A percentile compares a stretch with the other conserved stretches of the same genome.
phyloP scores from a whole-genome alignment of 1,140 invertebrate species.

The Streblospio benedicti region DNA sequence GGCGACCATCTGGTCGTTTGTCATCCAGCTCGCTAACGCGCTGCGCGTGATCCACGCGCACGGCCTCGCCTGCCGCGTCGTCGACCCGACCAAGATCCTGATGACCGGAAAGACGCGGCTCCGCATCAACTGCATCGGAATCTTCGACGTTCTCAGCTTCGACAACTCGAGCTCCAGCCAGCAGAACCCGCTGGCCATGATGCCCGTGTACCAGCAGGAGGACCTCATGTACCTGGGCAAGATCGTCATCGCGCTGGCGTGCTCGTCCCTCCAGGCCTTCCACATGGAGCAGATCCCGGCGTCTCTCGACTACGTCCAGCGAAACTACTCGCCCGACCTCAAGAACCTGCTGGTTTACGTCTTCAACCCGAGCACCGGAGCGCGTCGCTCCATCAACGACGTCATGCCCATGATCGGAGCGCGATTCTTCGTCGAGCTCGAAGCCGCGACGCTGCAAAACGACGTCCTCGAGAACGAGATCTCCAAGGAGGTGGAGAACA shows the following conservation, averaged over 20 bases:
- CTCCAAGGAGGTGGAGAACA: constrained; percentile 88
- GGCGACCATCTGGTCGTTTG: constrained; percentile 85
- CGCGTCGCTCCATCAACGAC: constrained; percentile 82
- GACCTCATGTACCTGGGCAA: constrained; percentile 86
- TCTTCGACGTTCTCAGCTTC: constrained; percentile 75
- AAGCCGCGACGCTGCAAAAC: constrained; percentile 73
- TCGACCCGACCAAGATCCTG: constrained; percentile 88
- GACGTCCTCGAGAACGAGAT: constrained; percentile 86
- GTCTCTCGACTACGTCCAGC: constrained; percentile 77
- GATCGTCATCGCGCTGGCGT: constrained; percentile 79
- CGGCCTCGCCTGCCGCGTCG: constrained; percentile 57
- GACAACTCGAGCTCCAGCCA: constrained; percentile 63
- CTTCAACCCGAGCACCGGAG: constrained; percentile 3
- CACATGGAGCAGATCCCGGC: constrained; percentile 68
- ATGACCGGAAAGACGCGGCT: constrained; percentile 58
- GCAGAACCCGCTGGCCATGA: constrained; percentile 57
- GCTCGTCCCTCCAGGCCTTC: constrained; percentile 77
- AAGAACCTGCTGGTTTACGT: constrained; percentile 86
- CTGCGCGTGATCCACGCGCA: constrained; percentile 82
- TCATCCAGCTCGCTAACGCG: constrained; percentile 91
- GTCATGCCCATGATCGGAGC: constrained; percentile 99
- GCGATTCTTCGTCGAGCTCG: constrained; percentile 88
- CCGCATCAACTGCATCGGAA: constrained; percentile 70
- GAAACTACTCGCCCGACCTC: constrained; percentile 82
- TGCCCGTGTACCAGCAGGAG: constrained; percentile 81